Percentiles rank a stretch among this genome's conserved stretches.
These are phyloP conservation scores for Rhinolophus sinicus DNA, from an alignment of 2,113 vertebrate genomes.

Conservation along the genomic window DNA sequence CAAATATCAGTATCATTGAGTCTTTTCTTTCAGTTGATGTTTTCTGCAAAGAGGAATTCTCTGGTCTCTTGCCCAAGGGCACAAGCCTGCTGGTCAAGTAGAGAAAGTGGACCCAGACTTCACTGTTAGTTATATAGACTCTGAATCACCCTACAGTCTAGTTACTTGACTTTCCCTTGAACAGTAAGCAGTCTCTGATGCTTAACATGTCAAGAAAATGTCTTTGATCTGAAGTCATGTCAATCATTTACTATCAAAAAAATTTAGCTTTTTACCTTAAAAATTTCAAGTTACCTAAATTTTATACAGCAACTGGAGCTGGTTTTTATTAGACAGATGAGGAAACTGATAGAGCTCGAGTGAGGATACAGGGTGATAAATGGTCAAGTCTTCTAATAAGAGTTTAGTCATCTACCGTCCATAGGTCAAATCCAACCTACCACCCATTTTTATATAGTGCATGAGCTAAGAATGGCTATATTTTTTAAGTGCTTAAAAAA, in stretches of 20 bases:
- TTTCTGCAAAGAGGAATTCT: neutral
- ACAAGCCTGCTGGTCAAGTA: neutral
- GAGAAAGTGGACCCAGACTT: neutral
- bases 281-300: neutral
- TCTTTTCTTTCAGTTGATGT: neutral
- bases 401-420: neutral
- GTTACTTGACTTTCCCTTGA: neutral
- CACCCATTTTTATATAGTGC: neutral
- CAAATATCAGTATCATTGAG: neutral
- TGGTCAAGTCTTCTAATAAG: neutral
- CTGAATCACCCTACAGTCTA: neutral
- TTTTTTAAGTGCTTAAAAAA: neutral
- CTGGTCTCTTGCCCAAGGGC: neutral
- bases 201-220: neutral
- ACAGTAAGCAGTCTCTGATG: neutral
- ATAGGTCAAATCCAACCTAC: neutral
- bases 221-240: neutral
- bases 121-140: neutral
- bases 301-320: neutral
- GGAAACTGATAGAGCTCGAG: neutral
- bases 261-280: slow-evolving; percentile 19
- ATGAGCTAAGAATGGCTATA: neutral
- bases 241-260: neutral
- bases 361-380: neutral
- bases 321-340: neutral